Evolutionary conservation across 2,113 vertebrate genomes (phyloP).

Genomic region (Vombatus ursinus): DNA sequence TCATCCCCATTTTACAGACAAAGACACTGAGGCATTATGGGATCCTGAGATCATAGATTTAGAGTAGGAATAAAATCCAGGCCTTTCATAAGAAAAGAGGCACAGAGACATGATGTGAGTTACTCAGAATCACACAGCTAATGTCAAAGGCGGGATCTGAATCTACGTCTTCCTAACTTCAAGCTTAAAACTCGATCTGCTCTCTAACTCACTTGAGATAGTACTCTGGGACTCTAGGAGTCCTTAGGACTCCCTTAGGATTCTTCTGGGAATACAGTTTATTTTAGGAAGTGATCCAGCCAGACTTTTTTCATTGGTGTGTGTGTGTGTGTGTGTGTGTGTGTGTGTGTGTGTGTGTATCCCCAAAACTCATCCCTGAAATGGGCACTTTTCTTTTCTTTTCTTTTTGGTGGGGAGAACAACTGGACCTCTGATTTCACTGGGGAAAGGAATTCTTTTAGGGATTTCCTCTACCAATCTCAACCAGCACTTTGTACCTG

Average conservation of each 20-base stretch:
- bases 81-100: too few species aligned
- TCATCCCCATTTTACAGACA: neutral
- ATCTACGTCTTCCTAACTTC: neutral
- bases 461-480: neutral
- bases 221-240: too few species aligned
- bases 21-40: neutral
- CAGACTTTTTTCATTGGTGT: too few species aligned
- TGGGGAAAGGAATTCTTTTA: neutral
- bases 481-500: neutral
- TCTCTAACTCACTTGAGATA: too few species aligned
- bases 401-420: too few species aligned
- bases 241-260: neutral
- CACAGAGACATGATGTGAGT: too few species aligned
- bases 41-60: too few species aligned
- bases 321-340: too few species aligned
- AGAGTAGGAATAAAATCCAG: too few species aligned
- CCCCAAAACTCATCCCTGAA: too few species aligned
- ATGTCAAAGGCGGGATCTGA: neutral
- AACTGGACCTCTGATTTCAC: neutral
- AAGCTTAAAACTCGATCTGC: neutral
- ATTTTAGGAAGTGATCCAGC: too few species aligned
- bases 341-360: neutral
- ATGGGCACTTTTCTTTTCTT: neutral
- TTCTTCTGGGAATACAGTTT: neutral
- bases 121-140: neutral